Conservation (phyloP, 64 coral and sea anemone species). For the Pachyseris speciosa region DNA sequence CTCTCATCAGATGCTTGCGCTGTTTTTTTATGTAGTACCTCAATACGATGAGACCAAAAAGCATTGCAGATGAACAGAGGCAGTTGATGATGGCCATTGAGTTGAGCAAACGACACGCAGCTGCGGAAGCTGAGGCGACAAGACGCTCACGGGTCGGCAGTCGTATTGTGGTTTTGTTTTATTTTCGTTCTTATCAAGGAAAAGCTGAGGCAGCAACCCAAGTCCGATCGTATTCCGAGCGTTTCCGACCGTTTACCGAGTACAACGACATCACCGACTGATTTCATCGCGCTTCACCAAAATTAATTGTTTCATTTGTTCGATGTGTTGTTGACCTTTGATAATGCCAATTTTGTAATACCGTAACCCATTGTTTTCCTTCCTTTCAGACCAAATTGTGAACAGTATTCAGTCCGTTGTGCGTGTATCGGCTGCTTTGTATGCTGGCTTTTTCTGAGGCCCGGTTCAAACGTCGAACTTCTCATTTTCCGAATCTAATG, state of each 20-base stretch:
- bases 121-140: not conserved
- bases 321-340: too few relatives aligned
- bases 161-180: not conserved
- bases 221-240: not conserved
- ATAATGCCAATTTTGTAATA: too few relatives aligned
- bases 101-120: constrained; percentile 66
- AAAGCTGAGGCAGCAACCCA: constrained; percentile 28
- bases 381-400: too few relatives aligned
- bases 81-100: constrained; percentile 57
- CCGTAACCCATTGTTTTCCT: too few relatives aligned
- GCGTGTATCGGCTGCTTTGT: too few relatives aligned
- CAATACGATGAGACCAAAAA: constrained; percentile 61
- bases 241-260: not conserved
- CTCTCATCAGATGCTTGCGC: constrained; percentile 3
- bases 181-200: not conserved
- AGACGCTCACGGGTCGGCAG: constrained; percentile 62
- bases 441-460: too few relatives aligned
- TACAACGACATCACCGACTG: too few relatives aligned
- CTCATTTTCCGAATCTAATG: too few relatives aligned
- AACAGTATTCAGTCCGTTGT: too few relatives aligned
- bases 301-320: too few relatives aligned
- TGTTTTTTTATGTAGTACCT: constrained; percentile 53
- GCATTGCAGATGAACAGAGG: constrained; percentile 50
- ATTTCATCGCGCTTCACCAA: too few relatives aligned
- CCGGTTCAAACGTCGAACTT: too few relatives aligned